Evolutionary conservation across 2,888 invertebrate genomes (phyloP).

Genomic region (Beris chalybata): DNA sequence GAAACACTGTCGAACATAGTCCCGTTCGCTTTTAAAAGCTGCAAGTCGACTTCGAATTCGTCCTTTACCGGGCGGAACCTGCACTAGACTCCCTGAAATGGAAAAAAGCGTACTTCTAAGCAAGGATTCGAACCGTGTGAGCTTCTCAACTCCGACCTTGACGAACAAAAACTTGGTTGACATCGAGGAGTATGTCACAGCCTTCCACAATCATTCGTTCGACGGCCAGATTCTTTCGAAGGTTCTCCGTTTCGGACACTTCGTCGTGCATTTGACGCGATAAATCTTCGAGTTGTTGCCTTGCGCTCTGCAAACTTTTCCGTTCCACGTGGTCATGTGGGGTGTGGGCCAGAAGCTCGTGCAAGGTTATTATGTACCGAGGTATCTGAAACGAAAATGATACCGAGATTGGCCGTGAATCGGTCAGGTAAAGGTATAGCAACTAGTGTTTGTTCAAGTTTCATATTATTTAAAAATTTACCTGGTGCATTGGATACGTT

Average conservation of each 20-base stretch:
- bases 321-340: constrained; percentile 93
- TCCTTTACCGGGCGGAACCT: constrained; percentile 66
- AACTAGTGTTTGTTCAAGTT: neutral
- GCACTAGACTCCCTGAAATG: constrained; percentile 70
- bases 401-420: neutral
- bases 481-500: constrained; percentile 95
- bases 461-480: constrained; percentile 46
- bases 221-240: constrained; percentile 86
- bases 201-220: constrained; percentile 94
- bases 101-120: constrained; percentile 23
- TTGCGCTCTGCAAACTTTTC: constrained; percentile 83
- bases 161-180: constrained; percentile 90
- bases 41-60: constrained; percentile 61
- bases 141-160: constrained; percentile 65
- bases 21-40: constrained; percentile 69
- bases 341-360: constrained; percentile 87
- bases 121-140: constrained; percentile 9
- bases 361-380: constrained; percentile 87
- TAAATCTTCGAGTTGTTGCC: constrained; percentile 83
- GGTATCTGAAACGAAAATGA: constrained; percentile 67
- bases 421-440: neutral
- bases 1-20: constrained; percentile 78
- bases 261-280: constrained; percentile 58
- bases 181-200: constrained; percentile 88
- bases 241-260: constrained; percentile 90